phyloP scores from a whole-genome alignment of 2,888 invertebrate species.

The Gasteruption jaculator region DNA sequence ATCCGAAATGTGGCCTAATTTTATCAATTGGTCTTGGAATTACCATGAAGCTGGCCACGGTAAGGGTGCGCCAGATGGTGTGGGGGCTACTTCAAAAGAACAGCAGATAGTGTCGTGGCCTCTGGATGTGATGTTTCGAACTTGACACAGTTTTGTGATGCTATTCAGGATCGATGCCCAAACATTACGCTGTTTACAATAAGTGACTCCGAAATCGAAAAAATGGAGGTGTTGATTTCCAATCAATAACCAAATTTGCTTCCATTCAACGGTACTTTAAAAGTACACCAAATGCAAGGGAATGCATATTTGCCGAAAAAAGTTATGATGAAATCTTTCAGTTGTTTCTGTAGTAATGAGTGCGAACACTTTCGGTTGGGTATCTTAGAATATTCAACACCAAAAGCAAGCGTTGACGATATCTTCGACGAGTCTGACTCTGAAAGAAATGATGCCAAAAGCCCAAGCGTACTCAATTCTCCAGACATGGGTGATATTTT shows the following conservation, averaged over 20 bases:
- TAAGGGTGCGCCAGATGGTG: not conserved
- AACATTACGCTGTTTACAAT: not conserved
- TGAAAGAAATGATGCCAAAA: too few relatives aligned
- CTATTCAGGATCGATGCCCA: not conserved
- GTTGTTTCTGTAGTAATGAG: not conserved
- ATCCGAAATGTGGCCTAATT: not conserved
- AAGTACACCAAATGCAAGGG: constrained; percentile 4
- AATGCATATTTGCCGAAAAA: constrained; percentile 5
- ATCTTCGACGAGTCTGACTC: too few relatives aligned
- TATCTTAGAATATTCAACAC: not conserved
- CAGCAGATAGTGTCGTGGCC: not conserved
- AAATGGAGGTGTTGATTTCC: not conserved
- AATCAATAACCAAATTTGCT: not conserved
- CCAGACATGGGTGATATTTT: too few relatives aligned
- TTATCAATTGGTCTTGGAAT: constrained; percentile 5
- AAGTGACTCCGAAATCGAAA: not conserved
- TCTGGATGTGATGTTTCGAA: not conserved
- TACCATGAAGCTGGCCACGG: constrained; percentile 5
- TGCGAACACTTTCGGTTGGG: not conserved
- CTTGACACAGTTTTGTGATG: not conserved
- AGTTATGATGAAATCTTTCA: constrained; percentile 6
- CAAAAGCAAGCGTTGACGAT: not conserved
- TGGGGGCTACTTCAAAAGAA: not conserved
- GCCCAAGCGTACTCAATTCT: too few relatives aligned
- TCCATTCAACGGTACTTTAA: constrained; percentile 3